Percentiles rank a stretch among this genome's conserved stretches.
Conservation (phyloP, 1,140 invertebrate genomes). For the Drosophila kurseongensis region DNA sequence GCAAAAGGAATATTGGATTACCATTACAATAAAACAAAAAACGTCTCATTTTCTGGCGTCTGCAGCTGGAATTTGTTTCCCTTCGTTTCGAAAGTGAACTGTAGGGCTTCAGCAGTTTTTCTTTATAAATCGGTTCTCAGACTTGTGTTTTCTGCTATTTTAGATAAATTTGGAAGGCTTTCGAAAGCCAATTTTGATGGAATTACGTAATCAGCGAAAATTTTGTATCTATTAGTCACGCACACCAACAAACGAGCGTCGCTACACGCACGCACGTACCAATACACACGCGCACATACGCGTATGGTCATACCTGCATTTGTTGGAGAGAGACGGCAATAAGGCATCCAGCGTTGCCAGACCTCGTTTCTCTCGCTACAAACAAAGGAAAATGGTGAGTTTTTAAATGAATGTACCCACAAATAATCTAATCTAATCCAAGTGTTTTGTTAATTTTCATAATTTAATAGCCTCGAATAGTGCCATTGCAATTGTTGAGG, state of each 20-base stretch:
- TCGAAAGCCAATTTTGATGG: conserved; percentile 17
- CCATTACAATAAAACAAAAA: conserved; percentile 13
- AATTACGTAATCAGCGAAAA: conserved; percentile 44
- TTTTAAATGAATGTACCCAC: background rate
- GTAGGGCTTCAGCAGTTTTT: conserved; percentile 6
- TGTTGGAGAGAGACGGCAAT: conserved; percentile 50
- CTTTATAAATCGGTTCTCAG: conserved; percentile 16
- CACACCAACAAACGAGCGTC: conserved; percentile 10
- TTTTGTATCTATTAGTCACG: conserved; percentile 24
- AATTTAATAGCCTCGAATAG: conserved; percentile 93
- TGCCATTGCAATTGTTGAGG: conserved; percentile 93
- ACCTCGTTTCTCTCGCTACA: conserved; percentile 6
- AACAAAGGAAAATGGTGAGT: conserved; percentile 60
- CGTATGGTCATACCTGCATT: conserved; percentile 11
- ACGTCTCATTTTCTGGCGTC: conserved; percentile 4
- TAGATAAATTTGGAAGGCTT: conserved; percentile 23
- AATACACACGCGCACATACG: conserved; percentile 10
- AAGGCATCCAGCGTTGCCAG: conserved; percentile 57
- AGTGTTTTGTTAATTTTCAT: background rate
- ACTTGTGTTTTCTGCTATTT: conserved; percentile 24
- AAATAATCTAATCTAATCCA: background rate
- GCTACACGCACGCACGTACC: conserved; percentile 5
- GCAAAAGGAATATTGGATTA: conserved; percentile 9
- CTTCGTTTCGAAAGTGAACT: conserved; percentile 25
- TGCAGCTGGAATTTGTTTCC: conserved; percentile 11